Percentiles rank a stretch among this genome's conserved stretches.
Evolutionary conservation across 1,140 invertebrate genomes (phyloP).

Genomic region (Tetranychus urticae): DNA sequence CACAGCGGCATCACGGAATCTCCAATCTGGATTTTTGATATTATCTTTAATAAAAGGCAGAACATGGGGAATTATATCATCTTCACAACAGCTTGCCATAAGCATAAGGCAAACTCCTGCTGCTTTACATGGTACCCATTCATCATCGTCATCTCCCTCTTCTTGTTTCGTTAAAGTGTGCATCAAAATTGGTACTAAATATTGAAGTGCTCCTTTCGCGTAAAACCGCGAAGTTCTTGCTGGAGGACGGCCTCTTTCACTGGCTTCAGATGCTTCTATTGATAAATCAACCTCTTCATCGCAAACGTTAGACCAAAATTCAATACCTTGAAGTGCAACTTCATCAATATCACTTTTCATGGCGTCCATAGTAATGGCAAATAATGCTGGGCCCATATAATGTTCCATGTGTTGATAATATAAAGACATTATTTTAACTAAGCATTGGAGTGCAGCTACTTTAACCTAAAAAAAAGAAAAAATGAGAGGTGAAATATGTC

Average conservation of each 20-base stretch:
- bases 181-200: conserved; percentile 76
- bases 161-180: conserved; percentile 78
- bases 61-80: conserved; percentile 82
- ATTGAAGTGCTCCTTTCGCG: conserved; percentile 84
- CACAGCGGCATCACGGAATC: conserved; percentile 81
- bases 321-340: conserved; percentile 90
- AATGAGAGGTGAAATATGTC: not conserved
- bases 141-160: conserved; percentile 73
- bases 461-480: conserved; percentile 19
- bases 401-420: conserved; percentile 99
- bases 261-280: conserved; percentile 78
- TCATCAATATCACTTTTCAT: conserved; percentile 94
- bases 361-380: conserved; percentile 92
- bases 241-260: conserved; percentile 71
- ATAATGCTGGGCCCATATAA: conserved; percentile 94
- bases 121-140: conserved; percentile 98
- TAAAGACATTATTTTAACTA: conserved; percentile 94
- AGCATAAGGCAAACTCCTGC: conserved; percentile 98
- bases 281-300: conserved; percentile 95
- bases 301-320: conserved; percentile 99
- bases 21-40: conserved; percentile 81
- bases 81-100: conserved; percentile 84
- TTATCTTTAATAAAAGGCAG: conserved; percentile 91
- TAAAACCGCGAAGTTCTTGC: conserved; percentile 63
- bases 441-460: conserved; percentile 86